These are phyloP conservation scores for Drosophila subquinaria DNA, from an alignment of 2,888 invertebrate genomes.

Conservation along the genomic window DNA sequence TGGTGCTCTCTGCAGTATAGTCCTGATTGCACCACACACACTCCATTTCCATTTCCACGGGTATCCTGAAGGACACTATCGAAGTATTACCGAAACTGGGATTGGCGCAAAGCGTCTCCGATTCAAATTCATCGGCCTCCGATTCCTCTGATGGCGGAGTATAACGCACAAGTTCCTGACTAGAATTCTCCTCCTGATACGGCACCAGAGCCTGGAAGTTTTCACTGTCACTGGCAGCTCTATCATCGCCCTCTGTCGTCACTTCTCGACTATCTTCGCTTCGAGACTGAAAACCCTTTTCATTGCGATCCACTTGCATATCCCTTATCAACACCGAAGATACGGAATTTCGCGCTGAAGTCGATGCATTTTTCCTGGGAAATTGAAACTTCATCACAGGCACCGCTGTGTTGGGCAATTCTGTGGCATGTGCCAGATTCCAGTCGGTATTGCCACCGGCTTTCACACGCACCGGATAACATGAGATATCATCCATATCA, in stretches of 20 bases:
- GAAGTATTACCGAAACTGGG: slow-evolving; percentile 8
- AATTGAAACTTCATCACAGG: background rate
- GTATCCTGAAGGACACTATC: slow-evolving; percentile 54
- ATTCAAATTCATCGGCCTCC: slow-evolving; percentile 14
- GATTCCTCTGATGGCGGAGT: background rate
- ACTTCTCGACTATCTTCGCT: background rate
- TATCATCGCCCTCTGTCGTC: slow-evolving; percentile 13
- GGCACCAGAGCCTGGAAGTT: slow-evolving; percentile 46
- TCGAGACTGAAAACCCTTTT: background rate
- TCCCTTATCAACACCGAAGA: slow-evolving; percentile 6
- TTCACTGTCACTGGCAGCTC: slow-evolving; percentile 17
- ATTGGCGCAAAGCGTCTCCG: slow-evolving; percentile 22
- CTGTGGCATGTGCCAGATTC: background rate
- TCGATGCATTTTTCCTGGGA: background rate
- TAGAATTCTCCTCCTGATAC: slow-evolving; percentile 20
- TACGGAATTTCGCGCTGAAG: background rate
- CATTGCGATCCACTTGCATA: background rate
- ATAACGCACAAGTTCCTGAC: slow-evolving; percentile 40
- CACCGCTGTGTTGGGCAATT: background rate
- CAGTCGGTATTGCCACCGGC: slow-evolving; percentile 45
- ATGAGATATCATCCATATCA: background rate
- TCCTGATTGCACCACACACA: slow-evolving; percentile 58
- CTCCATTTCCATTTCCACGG: slow-evolving; percentile 43
- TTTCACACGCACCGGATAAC: slow-evolving; percentile 38
- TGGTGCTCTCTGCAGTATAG: slow-evolving; percentile 43